Evolutionary conservation across 2,888 invertebrate genomes (phyloP).

Genomic region (Rotaria sp.): DNA sequence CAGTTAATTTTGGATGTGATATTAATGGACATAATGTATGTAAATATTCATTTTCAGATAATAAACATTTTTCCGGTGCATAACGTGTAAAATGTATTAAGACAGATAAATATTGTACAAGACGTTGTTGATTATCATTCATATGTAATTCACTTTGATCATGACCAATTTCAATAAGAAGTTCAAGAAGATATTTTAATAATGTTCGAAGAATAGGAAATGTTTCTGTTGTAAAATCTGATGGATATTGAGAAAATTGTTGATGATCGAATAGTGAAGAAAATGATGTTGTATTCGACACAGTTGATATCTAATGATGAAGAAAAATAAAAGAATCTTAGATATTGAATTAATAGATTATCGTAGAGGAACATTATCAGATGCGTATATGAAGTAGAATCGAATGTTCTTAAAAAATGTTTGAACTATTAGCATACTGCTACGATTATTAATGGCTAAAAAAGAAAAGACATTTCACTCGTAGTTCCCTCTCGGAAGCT

Average conservation of each 20-base stretch:
- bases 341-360: too few species aligned
- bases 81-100: conserved; percentile 31
- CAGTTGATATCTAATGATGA: background rate
- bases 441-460: too few species aligned
- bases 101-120: conserved; percentile 31
- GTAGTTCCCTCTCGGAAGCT: too few species aligned
- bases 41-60: background rate
- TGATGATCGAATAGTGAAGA: background rate
- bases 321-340: too few species aligned
- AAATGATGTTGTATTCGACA: conserved; percentile 11
- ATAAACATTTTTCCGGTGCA: background rate
- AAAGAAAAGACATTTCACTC: too few species aligned
- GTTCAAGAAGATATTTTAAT: background rate
- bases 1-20: background rate
- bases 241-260: background rate
- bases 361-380: too few species aligned
- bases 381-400: too few species aligned
- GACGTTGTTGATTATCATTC: conserved; percentile 26
- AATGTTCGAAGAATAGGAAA: background rate
- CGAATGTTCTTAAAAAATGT: too few species aligned
- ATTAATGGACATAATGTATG: background rate
- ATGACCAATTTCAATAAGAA: background rate
- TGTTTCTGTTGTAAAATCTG: background rate
- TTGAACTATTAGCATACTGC: too few species aligned
- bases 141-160: conserved; percentile 21